phyloP scores from a whole-genome alignment of 2,888 invertebrate species.

The Chrysina gloriosa region DNA sequence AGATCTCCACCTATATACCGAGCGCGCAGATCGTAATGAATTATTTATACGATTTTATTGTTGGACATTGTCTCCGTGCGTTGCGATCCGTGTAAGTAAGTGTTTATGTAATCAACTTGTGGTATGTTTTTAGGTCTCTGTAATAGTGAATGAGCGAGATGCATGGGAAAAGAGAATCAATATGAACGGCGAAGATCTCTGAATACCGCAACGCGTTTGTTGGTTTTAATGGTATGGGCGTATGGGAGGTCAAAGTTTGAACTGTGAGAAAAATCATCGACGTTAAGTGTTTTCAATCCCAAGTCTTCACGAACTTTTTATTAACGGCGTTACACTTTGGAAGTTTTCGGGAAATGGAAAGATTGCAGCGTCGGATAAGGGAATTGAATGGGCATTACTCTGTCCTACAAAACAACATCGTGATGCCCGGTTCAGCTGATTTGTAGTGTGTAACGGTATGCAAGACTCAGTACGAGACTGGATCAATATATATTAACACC shows the following conservation, averaged over 20 bases:
- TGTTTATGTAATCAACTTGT: constrained; percentile 18
- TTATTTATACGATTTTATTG: constrained; percentile 44
- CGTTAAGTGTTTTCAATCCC: constrained; percentile 21
- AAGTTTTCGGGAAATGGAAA: neutral
- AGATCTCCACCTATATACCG: constrained; percentile 23
- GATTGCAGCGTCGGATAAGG: neutral
- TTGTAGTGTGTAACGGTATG: neutral
- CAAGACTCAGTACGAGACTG: neutral
- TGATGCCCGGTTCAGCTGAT: constrained; percentile 3
- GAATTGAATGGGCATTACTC: neutral
- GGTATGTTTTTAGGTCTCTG: constrained; percentile 8
- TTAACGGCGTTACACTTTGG: constrained; percentile 14
- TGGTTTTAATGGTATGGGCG: constrained; percentile 33
- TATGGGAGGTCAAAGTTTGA: constrained; percentile 33
- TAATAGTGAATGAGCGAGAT: constrained; percentile 12
- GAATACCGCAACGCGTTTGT: constrained; percentile 4
- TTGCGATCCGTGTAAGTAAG: constrained; percentile 18
- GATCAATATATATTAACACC: neutral
- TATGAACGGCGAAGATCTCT: constrained; percentile 6
- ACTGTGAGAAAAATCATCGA: constrained; percentile 27
- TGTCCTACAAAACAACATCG: neutral
- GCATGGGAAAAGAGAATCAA: constrained; percentile 25
- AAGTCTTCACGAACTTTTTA: neutral
- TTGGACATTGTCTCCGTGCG: constrained; percentile 33
- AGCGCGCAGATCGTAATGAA: constrained; percentile 40